Percentiles rank a stretch among this genome's conserved stretches.
phyloP scores from a whole-genome alignment of 2,113 vertebrate genomes.

The Ahaetulla prasina region DNA sequence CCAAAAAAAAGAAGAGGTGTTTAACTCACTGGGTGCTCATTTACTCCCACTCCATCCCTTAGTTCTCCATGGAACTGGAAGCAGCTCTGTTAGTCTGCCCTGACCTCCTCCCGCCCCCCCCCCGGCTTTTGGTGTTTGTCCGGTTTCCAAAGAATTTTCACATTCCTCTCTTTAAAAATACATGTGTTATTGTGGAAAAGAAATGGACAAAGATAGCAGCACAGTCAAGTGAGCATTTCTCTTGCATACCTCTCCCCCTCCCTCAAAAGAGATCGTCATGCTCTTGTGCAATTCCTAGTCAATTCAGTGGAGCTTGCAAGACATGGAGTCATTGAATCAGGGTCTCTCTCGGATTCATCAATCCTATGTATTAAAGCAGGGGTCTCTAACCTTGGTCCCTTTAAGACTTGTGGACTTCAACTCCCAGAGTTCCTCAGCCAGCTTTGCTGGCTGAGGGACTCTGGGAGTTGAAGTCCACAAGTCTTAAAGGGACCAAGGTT shows the following conservation, averaged over 20 bases:
- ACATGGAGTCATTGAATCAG: neutral
- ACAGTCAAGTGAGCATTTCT: neutral
- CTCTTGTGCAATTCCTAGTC: neutral
- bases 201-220: neutral
- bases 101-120: too few relatives aligned
- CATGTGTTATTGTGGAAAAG: neutral
- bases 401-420: too few relatives aligned
- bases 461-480: too few relatives aligned
- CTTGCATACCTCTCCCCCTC: neutral
- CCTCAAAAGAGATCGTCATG: neutral
- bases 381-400: too few relatives aligned
- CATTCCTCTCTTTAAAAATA: neutral
- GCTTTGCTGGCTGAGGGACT: too few relatives aligned
- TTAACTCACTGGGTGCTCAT: neutral
- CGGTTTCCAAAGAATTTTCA: neutral
- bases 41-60: neutral
- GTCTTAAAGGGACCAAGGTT: too few relatives aligned
- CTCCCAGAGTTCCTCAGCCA: too few relatives aligned
- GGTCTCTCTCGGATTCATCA: neutral
- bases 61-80: neutral
- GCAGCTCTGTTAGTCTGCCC: neutral
- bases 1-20: neutral
- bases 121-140: neutral
- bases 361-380: neutral
- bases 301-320: neutral